Evolutionary conservation across 2,888 invertebrate species (phyloP).

Genomic region (Liopterus haemorrhoidalis): DNA sequence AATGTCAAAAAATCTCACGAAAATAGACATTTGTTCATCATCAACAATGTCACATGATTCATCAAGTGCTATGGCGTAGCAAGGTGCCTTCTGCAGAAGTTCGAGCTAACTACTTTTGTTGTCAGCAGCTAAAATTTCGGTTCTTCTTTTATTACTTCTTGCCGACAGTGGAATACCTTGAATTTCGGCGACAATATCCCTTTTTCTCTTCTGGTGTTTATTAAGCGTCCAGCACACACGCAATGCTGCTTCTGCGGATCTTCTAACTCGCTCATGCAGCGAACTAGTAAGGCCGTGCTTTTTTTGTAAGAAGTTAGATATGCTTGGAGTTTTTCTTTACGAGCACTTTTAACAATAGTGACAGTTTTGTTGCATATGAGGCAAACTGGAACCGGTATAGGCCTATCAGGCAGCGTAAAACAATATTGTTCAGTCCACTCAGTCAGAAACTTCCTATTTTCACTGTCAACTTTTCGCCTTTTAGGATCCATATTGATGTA

Average conservation of each 20-base stretch:
- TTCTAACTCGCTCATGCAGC: too few relatives aligned
- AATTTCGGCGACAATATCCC: conserved; percentile 24
- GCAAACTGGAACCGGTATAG: conserved; percentile 21
- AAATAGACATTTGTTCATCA: conserved; percentile 35
- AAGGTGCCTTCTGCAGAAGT: too few relatives aligned
- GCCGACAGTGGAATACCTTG: conserved; percentile 32
- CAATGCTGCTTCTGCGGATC: too few relatives aligned
- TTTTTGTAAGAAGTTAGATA: too few relatives aligned
- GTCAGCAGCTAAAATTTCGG: conserved; percentile 33
- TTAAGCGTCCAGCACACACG: too few relatives aligned
- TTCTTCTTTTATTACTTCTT: conserved; percentile 34
- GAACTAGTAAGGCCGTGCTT: too few relatives aligned
- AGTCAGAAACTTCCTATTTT: conserved; percentile 23
- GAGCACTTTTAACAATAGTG: conserved; percentile 17
- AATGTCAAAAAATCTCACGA: conserved; percentile 31
- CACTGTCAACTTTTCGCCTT: conserved; percentile 10
- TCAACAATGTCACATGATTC: conserved; percentile 35
- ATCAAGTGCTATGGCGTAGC: too few relatives aligned
- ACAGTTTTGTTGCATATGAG: conserved; percentile 27
- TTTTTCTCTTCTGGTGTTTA: too few relatives aligned
- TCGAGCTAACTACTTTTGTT: too few relatives aligned
- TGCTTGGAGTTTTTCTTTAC: conserved; percentile 19
- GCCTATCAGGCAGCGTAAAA: conserved; percentile 21
- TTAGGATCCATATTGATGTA: conserved; percentile 6
- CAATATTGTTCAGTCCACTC: conserved; percentile 23